Percentiles rank a stretch among this genome's conserved stretches.
Evolutionary conservation across 2,888 invertebrate species (phyloP).

Genomic region (Parnassius orleans): DNA sequence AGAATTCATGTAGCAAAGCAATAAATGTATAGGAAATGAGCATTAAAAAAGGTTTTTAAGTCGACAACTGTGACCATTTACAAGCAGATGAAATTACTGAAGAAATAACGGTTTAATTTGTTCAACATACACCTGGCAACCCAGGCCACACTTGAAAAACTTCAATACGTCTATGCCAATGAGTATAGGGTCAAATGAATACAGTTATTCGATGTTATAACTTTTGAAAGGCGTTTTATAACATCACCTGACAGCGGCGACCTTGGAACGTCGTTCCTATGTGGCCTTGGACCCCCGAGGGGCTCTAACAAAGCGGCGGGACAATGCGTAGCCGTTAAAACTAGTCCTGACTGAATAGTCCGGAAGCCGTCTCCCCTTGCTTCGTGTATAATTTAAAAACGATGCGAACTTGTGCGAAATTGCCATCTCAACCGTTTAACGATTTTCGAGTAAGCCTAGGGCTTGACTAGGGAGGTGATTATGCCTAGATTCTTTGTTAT

Average conservation of each 20-base stretch:
- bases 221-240: conserved; percentile 6
- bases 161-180: conserved; percentile 2
- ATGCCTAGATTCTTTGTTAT: conserved; percentile 5
- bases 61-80: too few relatives aligned
- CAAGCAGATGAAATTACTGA: too few relatives aligned
- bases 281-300: conserved; percentile 38
- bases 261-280: conserved; percentile 35
- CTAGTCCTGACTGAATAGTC: conserved; percentile 42
- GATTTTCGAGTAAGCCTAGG: conserved; percentile 14
- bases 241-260: conserved; percentile 37
- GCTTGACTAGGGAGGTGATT: conserved; percentile 4
- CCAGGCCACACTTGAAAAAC: neutral
- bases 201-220: conserved; percentile 29
- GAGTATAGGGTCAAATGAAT: conserved; percentile 24
- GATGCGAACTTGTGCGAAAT: conserved; percentile 32
- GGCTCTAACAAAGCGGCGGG: conserved; percentile 31
- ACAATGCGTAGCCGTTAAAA: conserved; percentile 44
- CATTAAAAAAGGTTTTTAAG: too few relatives aligned
- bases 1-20: too few relatives aligned
- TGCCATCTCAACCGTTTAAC: conserved; percentile 25
- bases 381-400: conserved; percentile 10
- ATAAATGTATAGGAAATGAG: too few relatives aligned
- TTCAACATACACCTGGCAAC: conserved; percentile 5
- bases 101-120: conserved; percentile 11
- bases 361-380: conserved; percentile 44